phyloP scores from a whole-genome alignment of 2,797 vertebrate species.

The Arnoldichthys spilopterus region DNA sequence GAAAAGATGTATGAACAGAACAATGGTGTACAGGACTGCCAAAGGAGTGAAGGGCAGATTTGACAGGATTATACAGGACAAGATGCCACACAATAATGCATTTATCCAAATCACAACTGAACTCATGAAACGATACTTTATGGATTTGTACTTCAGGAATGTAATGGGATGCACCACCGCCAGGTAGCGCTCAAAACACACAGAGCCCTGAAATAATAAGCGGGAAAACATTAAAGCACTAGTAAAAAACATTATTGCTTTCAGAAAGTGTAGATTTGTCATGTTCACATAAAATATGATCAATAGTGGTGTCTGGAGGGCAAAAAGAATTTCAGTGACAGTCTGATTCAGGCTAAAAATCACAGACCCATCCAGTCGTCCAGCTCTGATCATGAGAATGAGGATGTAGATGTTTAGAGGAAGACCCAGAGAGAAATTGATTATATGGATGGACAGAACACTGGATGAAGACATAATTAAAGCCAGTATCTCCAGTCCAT shows the following conservation, averaged over 20 bases:
- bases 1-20: too few relatives aligned
- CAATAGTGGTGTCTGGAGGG: not conserved
- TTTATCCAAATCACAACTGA: too few relatives aligned
- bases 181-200: too few relatives aligned
- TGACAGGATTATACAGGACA: too few relatives aligned
- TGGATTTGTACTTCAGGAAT: too few relatives aligned
- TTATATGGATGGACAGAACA: not conserved
- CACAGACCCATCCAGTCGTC: not conserved
- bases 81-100: too few relatives aligned
- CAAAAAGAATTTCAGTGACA: slow-evolving; percentile 8
- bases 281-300: not conserved
- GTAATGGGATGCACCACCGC: too few relatives aligned
- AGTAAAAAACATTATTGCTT: not conserved
- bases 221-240: not conserved
- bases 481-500: not conserved
- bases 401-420: slow-evolving; percentile 22
- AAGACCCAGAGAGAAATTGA: slow-evolving; percentile 14
- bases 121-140: too few relatives aligned
- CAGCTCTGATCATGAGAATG: not conserved
- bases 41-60: too few relatives aligned
- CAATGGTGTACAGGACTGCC: too few relatives aligned
- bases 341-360: slow-evolving; percentile 8
- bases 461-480: not conserved
- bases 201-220: too few relatives aligned
- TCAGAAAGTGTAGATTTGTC: not conserved